Conservation (phyloP, 1,140 invertebrate species). For the Bombyx mandarina region DNA sequence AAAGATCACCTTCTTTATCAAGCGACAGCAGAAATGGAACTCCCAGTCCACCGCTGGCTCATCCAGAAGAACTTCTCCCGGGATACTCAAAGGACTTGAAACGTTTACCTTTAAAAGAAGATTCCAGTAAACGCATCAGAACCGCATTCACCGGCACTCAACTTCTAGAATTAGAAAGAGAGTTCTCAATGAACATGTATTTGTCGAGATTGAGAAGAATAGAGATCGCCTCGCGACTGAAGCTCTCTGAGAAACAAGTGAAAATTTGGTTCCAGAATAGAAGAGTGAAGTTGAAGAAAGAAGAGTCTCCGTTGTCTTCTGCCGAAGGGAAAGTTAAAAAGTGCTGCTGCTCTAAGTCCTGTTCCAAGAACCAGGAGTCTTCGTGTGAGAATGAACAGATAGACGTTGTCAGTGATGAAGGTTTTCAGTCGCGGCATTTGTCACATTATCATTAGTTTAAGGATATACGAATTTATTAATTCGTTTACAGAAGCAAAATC, state of each 20-base stretch:
- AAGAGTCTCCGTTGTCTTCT: conserved; percentile 41
- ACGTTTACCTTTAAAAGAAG: conserved; percentile 60
- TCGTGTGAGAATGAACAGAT: conserved; percentile 57
- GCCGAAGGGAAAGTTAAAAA: conserved; percentile 38
- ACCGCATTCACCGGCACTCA: conserved; percentile 96
- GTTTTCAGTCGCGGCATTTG: conserved; percentile 41
- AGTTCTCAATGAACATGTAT: conserved; percentile 93
- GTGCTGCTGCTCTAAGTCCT: conserved; percentile 52
- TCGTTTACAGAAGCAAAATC: no score
- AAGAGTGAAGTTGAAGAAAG: conserved; percentile 93
- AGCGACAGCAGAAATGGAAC: conserved; percentile 71
- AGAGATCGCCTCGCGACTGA: conserved; percentile 90
- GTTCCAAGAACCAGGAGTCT: conserved; percentile 28
- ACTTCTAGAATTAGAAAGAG: conserved; percentile 90
- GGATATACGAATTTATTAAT: conserved; percentile 5
- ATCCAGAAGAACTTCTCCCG: conserved; percentile 63
- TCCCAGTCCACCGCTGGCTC: conserved; percentile 72
- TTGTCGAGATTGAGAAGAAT: conserved; percentile 89
- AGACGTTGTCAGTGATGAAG: conserved; percentile 59
- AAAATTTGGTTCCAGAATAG: conserved; percentile 97
- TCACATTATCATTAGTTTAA: conserved; percentile 35
- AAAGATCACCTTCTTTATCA: conserved; percentile 49
- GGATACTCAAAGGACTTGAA: conserved; percentile 55
- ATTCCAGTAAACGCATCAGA: conserved; percentile 84
- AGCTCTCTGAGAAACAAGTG: conserved; percentile 93